phyloP scores from a whole-genome alignment of 2,888 invertebrate genomes.

The Blera fallax region DNA sequence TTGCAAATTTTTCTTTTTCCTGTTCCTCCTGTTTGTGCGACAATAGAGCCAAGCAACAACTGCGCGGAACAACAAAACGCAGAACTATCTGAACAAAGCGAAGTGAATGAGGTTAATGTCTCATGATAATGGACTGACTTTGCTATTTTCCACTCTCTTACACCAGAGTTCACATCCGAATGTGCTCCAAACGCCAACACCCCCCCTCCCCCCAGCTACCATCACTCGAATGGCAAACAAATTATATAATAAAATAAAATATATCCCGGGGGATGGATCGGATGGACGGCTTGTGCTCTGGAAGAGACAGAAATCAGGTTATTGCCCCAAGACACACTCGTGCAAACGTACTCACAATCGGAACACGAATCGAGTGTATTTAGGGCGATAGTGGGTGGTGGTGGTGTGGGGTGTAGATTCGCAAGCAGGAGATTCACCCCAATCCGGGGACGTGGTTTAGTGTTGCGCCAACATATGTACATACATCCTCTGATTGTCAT shows the following conservation, averaged over 20 bases:
- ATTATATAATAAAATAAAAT: constrained; percentile 67
- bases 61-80: constrained; percentile 39
- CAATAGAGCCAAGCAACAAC: constrained; percentile 37
- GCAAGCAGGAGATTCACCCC: not conserved
- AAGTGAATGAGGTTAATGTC: constrained; percentile 66
- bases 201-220: not conserved
- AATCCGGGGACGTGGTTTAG: constrained; percentile 4
- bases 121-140: constrained; percentile 63
- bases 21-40: constrained; percentile 1
- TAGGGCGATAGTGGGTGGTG: not conserved
- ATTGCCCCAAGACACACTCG: constrained; percentile 54
- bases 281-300: constrained; percentile 10
- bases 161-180: constrained; percentile 57
- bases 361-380: not conserved
- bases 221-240: constrained; percentile 64
- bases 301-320: constrained; percentile 46
- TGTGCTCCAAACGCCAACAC: constrained; percentile 34
- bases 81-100: constrained; percentile 24
- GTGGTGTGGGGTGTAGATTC: not conserved
- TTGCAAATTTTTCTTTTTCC: not conserved
- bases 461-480: not conserved
- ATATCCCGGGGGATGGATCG: constrained; percentile 13
- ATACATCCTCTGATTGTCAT: not conserved
- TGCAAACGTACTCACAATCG: not conserved
- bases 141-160: constrained; percentile 41